Evolutionary conservation across 2,888 invertebrate genomes (phyloP).

Genomic region (Drosophila buzzatii): DNA sequence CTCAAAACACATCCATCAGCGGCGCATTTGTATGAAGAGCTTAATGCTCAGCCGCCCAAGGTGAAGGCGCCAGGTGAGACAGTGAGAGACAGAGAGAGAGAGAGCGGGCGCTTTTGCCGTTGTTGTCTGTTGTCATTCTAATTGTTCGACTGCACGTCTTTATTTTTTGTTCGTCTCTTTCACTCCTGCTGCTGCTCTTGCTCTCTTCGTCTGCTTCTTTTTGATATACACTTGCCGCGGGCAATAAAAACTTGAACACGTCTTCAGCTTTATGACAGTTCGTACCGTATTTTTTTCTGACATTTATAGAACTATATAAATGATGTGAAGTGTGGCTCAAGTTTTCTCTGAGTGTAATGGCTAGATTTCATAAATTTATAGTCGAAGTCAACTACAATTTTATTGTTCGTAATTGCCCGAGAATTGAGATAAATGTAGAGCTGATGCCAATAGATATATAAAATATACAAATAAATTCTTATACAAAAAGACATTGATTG

Average conservation of each 20-base stretch:
- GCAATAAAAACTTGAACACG: background rate
- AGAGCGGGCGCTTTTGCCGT: background rate
- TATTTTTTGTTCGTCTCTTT: slow-evolving; percentile 1
- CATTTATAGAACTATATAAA: background rate
- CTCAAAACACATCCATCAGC: slow-evolving; percentile 76
- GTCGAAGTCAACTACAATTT: background rate
- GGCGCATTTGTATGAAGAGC: slow-evolving; percentile 65
- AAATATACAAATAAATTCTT: too few species aligned
- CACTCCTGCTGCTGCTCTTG: background rate
- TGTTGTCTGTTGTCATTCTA: slow-evolving; percentile 35
- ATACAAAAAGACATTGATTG: too few species aligned
- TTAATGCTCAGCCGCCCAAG: slow-evolving; percentile 38
- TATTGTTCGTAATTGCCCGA: background rate
- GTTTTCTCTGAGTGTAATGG: background rate
- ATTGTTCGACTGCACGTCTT: slow-evolving; percentile 58
- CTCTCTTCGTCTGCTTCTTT: background rate
- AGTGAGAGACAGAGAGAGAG: background rate
- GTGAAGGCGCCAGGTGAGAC: background rate
- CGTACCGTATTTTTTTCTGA: background rate
- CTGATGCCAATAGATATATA: too few species aligned
- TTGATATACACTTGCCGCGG: slow-evolving; percentile 18
- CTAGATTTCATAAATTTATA: background rate
- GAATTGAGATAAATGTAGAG: background rate
- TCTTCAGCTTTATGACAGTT: background rate
- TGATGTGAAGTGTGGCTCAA: background rate